Conservation (phyloP, 2,797 vertebrate genomes). For the Prionace glauca region DNA sequence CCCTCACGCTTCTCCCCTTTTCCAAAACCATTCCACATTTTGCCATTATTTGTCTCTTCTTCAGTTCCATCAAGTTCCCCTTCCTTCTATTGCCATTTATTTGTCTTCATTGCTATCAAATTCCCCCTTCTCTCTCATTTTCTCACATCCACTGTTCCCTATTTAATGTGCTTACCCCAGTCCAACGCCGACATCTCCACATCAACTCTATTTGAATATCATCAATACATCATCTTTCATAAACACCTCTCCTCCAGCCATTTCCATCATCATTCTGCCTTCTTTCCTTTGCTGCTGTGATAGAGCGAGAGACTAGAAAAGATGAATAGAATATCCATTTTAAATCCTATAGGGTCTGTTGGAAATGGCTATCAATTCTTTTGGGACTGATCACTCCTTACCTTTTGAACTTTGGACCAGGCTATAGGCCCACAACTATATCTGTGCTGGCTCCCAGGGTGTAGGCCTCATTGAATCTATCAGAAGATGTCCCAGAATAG, state of each 20-base stretch:
- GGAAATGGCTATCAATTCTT: background rate
- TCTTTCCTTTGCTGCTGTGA: background rate
- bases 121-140: background rate
- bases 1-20: background rate
- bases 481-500: background rate
- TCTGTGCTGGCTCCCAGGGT: background rate
- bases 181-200: too few relatives aligned
- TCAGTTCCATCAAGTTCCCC: background rate
- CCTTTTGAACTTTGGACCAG: background rate
- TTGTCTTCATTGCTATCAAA: too few relatives aligned
- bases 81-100: background rate
- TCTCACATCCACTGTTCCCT: too few relatives aligned
- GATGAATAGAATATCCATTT: background rate
- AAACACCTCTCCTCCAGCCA: background rate
- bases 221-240: background rate
- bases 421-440: background rate
- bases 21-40: background rate
- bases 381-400: background rate
- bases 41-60: background rate
- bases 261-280: background rate
- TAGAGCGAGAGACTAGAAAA: background rate
- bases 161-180: too few relatives aligned
- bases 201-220: too few relatives aligned
- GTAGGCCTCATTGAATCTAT: background rate
- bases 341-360: background rate